These are phyloP conservation scores for Kryptolebias ocellatus DNA, from an alignment of 2,797 vertebrate species.

Conservation along the genomic window DNA sequence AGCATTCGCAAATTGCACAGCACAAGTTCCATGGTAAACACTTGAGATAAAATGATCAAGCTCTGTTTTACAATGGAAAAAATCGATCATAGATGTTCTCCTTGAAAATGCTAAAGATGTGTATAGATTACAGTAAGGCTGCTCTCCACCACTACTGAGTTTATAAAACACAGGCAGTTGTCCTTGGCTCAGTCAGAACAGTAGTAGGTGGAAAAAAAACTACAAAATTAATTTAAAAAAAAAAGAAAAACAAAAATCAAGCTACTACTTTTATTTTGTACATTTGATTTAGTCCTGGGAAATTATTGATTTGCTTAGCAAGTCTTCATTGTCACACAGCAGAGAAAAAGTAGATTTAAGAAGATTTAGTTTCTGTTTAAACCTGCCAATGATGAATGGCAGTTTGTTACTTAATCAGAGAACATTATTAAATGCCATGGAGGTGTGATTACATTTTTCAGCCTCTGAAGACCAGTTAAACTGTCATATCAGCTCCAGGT, in stretches of 20 bases:
- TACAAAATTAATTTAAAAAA: not conserved
- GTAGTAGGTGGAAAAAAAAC: constrained; percentile 35
- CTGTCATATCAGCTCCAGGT: not conserved
- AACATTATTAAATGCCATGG: constrained; percentile 29
- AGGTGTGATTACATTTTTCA: constrained; percentile 9
- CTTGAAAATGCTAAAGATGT: constrained; percentile 47
- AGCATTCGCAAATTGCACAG: constrained; percentile 14
- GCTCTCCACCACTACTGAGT: too few relatives aligned
- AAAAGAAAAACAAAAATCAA: constrained; percentile 31
- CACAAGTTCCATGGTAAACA: constrained; percentile 18
- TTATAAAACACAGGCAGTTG: constrained; percentile 38
- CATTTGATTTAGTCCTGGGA: constrained; percentile 28
- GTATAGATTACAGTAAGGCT: constrained; percentile 51
- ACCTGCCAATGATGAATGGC: constrained; percentile 1
- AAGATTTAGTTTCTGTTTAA: constrained; percentile 11
- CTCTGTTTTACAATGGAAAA: constrained; percentile 61
- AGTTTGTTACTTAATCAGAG: constrained; percentile 33
- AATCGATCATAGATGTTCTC: constrained; percentile 59
- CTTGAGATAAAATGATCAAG: constrained; percentile 19
- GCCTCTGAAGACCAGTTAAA: constrained; percentile 6
- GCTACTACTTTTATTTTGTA: constrained; percentile 11
- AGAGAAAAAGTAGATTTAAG: constrained; percentile 27
- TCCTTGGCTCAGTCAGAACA: constrained; percentile 43
- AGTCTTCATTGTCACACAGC: constrained; percentile 29
- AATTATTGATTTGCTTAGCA: constrained; percentile 18